Evolutionary conservation across 2,797 vertebrate species (phyloP), one percentile per base, ranked within the genome.

Genomic region (Miopithecus talapoin): DNA sequence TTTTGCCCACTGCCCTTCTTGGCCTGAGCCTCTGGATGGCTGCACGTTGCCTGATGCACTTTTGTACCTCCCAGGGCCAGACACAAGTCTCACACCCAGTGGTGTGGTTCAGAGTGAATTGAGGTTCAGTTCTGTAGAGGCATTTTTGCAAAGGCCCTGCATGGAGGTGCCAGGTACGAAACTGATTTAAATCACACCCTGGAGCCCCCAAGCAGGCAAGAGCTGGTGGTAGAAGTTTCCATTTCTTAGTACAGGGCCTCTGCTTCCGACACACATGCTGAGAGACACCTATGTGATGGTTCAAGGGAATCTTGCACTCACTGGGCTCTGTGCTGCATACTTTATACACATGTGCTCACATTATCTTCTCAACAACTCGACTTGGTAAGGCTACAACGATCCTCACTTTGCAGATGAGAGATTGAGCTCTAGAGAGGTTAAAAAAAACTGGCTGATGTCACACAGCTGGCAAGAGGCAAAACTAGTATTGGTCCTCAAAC

Each of bases 241-340:
- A 3, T 36, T 64, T 68, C 53, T 89, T 12, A 9, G 28, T 10
- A n/a, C 3, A 26, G 50, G 90, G 11, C 68, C 1, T 4, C n/a
- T 36, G 6, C 24, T 17, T 61, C 61, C 19, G 68, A 8, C 68
- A 8, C 7, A 0, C 1, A 2, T 0, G 17, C 57, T 5, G 11
- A 19, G 13, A 57, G 74, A 21, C 64, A 3, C 55, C 2, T 0
- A 0, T 2, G 59, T 7, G 9, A 21, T 50, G 30, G 30, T 41
- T 33, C 53, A 5, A 0, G 2, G 19, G 59, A 10, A 4, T 4
- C 1, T 48, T 17, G 74, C 0, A 0, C 28, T 4, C 14, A 0
- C 1, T 1, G 76, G 75, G 57, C 46, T 22, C 24, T 2, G 5
- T 0, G 90, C 68, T 17, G 13, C 16, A 0, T 1, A 57, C 50